Percentiles rank a stretch among this genome's conserved stretches.
These are phyloP conservation scores for Neopipo cinnamomea DNA, from an alignment of 2,113 vertebrate genomes.

Conservation along the genomic window DNA sequence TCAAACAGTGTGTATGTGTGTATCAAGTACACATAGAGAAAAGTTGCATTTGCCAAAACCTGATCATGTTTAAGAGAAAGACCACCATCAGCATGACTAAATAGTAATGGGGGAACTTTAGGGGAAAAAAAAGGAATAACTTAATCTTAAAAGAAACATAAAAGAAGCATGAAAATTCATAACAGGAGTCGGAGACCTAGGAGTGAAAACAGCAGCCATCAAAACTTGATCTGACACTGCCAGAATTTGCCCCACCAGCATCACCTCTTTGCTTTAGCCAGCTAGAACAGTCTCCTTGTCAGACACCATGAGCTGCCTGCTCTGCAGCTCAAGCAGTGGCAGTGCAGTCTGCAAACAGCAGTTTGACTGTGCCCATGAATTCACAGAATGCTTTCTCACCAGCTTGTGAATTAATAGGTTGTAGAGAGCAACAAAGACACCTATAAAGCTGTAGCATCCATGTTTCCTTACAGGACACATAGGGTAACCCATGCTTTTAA, in stretches of 20 bases:
- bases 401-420: background rate
- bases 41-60: background rate
- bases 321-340: background rate
- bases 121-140: background rate
- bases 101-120: background rate
- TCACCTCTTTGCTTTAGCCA: background rate
- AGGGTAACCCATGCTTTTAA: background rate
- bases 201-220: background rate
- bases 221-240: background rate
- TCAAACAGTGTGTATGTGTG: background rate
- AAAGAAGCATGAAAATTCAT: background rate
- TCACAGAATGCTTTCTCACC: fast-evolving
- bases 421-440: background rate
- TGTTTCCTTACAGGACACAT: background rate
- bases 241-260: background rate
- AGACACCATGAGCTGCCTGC: background rate
- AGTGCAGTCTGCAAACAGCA: fast-evolving
- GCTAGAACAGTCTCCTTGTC: fast-evolving
- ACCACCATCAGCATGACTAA: background rate
- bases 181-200: background rate
- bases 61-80: background rate
- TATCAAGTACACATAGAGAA: background rate
- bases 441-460: background rate
- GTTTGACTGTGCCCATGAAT: background rate
- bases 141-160: background rate